Evolutionary conservation across 1,140 invertebrate genomes (phyloP), one percentile per base, ranked within the genome.

Genomic region (Littorina saxatilis): DNA sequence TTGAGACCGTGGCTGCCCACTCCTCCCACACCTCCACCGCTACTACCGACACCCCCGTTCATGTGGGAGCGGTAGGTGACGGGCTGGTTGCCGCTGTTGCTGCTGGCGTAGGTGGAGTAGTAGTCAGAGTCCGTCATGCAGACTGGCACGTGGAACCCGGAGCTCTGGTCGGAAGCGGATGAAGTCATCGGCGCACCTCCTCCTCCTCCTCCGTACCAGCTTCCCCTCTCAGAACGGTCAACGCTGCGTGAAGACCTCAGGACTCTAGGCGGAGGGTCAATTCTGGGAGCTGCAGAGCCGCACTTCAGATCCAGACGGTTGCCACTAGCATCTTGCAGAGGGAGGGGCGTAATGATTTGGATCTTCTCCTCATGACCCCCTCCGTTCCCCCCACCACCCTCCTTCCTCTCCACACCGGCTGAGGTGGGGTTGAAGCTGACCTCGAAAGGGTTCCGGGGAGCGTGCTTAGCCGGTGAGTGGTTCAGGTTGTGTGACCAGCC

Each of bases 221-320:
- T 79, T 17, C 82, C 78, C 37, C 78, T 29, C 61, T 80, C 82
- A 32, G 70, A 80, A 4, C 78, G 40, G 27, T 80, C 78, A 7
- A 75, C 66, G 13, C 43, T 72, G 55, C 81, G 39, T 0, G 55
- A 52, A 1, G 83, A 55, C 37, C 83, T 63, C 23, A 55, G 77
- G n/a, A 80, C 82, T 39, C 82, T 80, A 1, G 90, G 88, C 13
- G 90, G 90, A 4, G 90, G 90, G 50, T 88, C 88, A 2, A 90
- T 80, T 55, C 87, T 89, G 32, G 89, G 89, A 11, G 86, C 76
- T 7, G 87, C 86, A 17, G 83, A 75, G 37, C 50, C 82, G 1
- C 86, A 52, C 32, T 87, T 88, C 7, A 88, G 77, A n/a, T 89
- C 87, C 52, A 88, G 82, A 27, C 84, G 80, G 74, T 86, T 90